Evolutionary conservation across 2,888 invertebrate species (phyloP).

Genomic region (Acholoe squamosa): DNA sequence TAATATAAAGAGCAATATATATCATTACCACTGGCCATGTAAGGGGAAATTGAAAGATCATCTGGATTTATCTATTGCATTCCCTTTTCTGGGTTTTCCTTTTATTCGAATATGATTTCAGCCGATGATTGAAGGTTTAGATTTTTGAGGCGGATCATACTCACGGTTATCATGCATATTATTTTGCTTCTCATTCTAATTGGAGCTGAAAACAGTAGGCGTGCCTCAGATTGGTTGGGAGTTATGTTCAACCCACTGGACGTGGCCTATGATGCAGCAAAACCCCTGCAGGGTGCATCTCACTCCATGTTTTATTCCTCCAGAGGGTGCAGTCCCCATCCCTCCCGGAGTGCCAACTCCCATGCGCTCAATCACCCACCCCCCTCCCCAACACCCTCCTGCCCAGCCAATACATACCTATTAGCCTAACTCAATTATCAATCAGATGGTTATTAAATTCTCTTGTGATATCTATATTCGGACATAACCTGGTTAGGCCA

Average conservation of each 20-base stretch:
- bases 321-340: background rate
- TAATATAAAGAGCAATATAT: background rate
- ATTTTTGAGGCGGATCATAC: too few species aligned
- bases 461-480: conserved; percentile 57
- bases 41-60: background rate
- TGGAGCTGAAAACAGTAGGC: background rate
- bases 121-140: too few species aligned
- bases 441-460: conserved; percentile 57
- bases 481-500: conserved; percentile 14
- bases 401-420: conserved; percentile 56
- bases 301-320: background rate
- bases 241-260: background rate
- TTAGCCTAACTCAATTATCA: conserved; percentile 57
- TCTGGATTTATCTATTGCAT: background rate
- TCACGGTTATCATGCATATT: too few species aligned
- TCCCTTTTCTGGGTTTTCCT: background rate
- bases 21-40: background rate
- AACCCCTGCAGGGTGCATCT: background rate
- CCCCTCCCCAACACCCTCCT: background rate
- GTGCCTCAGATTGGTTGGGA: background rate
- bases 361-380: background rate
- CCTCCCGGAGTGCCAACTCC: background rate
- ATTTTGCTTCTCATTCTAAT: too few species aligned
- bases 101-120: background rate
- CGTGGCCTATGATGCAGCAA: background rate